phyloP scores from a whole-genome alignment of 2,113 vertebrate genomes.

The Odobenus rosmarus region DNA sequence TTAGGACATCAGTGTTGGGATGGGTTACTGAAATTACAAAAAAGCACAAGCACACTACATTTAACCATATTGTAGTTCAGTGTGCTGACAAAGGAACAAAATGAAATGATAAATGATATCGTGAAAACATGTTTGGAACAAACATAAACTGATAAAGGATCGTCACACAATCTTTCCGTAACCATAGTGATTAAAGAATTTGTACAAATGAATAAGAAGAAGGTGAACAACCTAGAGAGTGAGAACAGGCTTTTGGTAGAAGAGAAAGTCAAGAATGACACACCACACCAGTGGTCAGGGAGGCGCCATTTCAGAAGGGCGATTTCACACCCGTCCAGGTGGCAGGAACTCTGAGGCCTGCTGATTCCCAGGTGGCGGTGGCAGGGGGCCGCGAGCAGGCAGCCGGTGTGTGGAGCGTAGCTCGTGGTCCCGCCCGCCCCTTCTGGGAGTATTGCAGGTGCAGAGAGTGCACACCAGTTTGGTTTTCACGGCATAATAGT shows the following conservation, averaged over 20 bases:
- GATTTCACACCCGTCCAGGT: accelerated
- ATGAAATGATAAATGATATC: accelerated
- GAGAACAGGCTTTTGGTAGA: not conserved
- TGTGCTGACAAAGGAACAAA: not conserved
- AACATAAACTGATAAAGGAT: accelerated
- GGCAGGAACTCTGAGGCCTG: no score
- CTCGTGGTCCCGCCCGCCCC: not conserved
- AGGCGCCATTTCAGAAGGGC: not conserved
- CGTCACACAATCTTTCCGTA: accelerated
- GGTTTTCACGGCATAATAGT: accelerated
- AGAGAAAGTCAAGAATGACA: not conserved
- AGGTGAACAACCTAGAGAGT: accelerated
- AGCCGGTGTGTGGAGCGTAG: not conserved
- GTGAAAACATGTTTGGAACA: accelerated
- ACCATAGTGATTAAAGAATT: accelerated
- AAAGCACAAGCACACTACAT: no score
- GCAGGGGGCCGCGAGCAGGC: accelerated
- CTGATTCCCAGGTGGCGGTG: no score
- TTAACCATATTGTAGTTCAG: no score
- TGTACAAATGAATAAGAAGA: not conserved
- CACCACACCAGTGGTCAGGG: no score
- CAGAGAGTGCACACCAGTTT: accelerated
- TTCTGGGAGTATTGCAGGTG: accelerated
- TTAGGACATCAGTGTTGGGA: not conserved
- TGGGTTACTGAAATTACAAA: not conserved